Conservation (phyloP, 2,797 vertebrate species). For the Linurgus olivaceus region DNA sequence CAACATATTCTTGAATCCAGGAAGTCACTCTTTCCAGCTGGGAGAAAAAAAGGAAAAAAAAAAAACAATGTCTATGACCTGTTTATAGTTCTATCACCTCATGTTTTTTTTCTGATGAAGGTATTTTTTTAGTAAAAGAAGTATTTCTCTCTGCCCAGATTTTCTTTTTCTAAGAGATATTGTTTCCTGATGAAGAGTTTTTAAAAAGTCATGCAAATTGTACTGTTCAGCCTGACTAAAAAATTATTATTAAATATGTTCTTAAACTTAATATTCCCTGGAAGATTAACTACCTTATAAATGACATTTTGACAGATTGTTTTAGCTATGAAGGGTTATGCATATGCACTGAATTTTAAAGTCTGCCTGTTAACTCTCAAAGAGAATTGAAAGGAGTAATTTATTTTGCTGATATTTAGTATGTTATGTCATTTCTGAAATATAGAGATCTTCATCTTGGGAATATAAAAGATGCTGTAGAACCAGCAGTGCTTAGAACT, state of each 20-base stretch:
- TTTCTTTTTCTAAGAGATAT: not conserved
- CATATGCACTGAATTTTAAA: not conserved
- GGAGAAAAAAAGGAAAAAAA: rapidly evolving
- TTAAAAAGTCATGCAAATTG: not conserved
- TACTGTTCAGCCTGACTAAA: not conserved
- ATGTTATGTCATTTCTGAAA: not conserved
- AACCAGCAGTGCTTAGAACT: not conserved
- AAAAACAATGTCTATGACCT: not conserved
- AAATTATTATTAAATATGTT: not conserved
- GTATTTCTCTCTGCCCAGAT: not conserved
- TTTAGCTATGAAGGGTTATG: not conserved
- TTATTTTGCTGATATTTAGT: constrained; percentile 24
- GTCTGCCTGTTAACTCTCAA: not conserved
- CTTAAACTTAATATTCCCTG: constrained; percentile 2
- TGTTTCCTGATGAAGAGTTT: not conserved
- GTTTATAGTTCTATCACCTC: not conserved
- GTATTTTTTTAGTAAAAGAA: not conserved
- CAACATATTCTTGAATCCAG: not conserved
- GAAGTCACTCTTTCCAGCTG: not conserved
- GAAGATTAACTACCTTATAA: constrained; percentile 22
- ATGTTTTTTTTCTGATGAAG: not conserved
- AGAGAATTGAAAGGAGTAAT: not conserved
- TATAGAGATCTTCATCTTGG: not conserved
- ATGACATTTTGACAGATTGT: constrained; percentile 11
- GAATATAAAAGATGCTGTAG: not conserved